These are phyloP conservation scores for Microtus oregoni DNA, from an alignment of 2,113 vertebrate genomes.

Conservation along the genomic window DNA sequence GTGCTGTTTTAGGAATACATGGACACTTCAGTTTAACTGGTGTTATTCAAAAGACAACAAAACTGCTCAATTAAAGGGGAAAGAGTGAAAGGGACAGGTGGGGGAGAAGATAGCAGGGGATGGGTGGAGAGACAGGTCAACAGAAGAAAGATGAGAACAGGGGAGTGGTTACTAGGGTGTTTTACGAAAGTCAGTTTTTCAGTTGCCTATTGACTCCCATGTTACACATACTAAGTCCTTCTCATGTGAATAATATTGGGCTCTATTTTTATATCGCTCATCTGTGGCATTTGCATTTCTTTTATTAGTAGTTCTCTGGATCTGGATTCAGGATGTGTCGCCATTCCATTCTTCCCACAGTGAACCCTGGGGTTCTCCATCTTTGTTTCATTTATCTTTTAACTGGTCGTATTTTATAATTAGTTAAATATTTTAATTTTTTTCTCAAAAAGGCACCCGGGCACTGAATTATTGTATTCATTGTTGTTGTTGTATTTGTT, in stretches of 20 bases:
- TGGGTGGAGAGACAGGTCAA: background rate
- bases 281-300: background rate
- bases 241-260: background rate
- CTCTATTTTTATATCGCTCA: background rate
- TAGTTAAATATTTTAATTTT: background rate
- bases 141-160: background rate
- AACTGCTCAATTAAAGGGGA: background rate
- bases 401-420: background rate
- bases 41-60: background rate
- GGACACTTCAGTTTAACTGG: background rate
- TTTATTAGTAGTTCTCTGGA: background rate
- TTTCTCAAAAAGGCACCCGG: background rate
- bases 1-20: background rate
- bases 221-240: background rate
- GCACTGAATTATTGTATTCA: background rate
- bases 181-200: background rate
- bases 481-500: background rate
- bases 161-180: background rate
- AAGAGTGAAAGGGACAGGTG: background rate
- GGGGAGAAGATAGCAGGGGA: background rate
- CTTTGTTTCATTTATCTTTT: constrained; percentile 3
- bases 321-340: background rate
- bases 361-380: background rate
- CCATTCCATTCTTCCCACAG: background rate
- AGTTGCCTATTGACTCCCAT: background rate